Conservation (phyloP, 2,113 vertebrate genomes). For the Chaetura pelagica region DNA sequence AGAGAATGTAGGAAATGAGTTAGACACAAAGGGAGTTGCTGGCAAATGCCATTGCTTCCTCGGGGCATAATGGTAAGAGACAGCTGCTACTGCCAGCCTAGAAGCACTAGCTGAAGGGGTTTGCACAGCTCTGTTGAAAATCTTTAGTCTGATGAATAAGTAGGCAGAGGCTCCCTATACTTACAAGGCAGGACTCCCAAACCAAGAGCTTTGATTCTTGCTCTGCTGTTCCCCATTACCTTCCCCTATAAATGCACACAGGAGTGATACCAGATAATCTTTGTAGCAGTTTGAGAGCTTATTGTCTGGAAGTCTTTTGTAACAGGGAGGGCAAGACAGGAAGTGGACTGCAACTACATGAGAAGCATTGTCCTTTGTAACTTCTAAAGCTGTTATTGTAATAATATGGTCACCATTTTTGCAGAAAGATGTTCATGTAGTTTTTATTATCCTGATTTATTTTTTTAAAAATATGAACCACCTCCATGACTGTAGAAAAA, state of each 20-base stretch:
- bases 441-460: not conserved
- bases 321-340: not conserved
- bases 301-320: not conserved
- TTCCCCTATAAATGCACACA: not conserved
- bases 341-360: not conserved
- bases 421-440: not conserved
- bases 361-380: not conserved
- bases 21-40: constrained; percentile 73
- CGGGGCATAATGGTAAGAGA: constrained; percentile 73
- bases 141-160: constrained; percentile 49
- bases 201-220: not conserved
- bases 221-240: not conserved
- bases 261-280: not conserved
- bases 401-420: not conserved
- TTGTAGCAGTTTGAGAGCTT: not conserved
- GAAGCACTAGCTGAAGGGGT: constrained; percentile 46
- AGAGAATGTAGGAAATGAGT: constrained; percentile 66
- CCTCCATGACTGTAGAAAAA: not conserved
- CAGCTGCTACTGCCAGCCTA: constrained; percentile 71
- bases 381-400: not conserved
- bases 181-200: not conserved
- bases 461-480: not conserved
- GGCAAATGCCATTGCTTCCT: constrained; percentile 74
- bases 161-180: not conserved
- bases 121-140: constrained; percentile 47